Evolutionary conservation across 2,113 vertebrate species (phyloP).

Genomic region (Mormyrus iriodes): DNA sequence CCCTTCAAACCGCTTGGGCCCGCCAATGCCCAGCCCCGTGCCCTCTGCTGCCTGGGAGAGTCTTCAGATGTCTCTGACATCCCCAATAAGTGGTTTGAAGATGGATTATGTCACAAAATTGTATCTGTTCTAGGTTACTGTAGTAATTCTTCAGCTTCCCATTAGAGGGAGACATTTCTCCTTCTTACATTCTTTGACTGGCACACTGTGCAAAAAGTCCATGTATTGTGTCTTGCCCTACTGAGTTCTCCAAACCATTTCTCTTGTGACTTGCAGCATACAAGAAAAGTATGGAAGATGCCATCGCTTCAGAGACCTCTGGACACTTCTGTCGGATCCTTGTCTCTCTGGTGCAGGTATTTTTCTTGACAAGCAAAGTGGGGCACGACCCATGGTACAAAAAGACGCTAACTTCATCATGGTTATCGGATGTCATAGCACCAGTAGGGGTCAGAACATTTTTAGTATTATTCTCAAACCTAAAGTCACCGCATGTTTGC

Average conservation of each 20-base stretch:
- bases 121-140: background rate
- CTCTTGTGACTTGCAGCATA: constrained; percentile 60
- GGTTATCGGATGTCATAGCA: background rate
- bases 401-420: background rate
- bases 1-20: background rate
- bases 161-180: constrained; percentile 18
- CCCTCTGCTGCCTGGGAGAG: background rate
- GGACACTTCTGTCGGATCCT: constrained; percentile 87
- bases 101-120: background rate
- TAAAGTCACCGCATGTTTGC: background rate
- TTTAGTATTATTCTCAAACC: background rate
- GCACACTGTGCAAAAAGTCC: background rate
- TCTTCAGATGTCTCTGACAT: background rate
- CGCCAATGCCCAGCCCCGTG: background rate
- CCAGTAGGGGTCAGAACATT: background rate
- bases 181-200: background rate
- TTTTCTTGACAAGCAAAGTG: background rate
- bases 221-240: background rate
- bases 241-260: background rate
- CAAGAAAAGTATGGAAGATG: constrained; percentile 79
- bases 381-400: background rate
- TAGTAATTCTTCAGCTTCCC: background rate
- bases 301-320: constrained; percentile 82
- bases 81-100: background rate
- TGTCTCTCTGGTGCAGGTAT: constrained; percentile 82